Evolutionary conservation across 2,113 vertebrate species (phyloP), one percentile per base, ranked within the genome.

Genomic region (Actinemys pallida): DNA sequence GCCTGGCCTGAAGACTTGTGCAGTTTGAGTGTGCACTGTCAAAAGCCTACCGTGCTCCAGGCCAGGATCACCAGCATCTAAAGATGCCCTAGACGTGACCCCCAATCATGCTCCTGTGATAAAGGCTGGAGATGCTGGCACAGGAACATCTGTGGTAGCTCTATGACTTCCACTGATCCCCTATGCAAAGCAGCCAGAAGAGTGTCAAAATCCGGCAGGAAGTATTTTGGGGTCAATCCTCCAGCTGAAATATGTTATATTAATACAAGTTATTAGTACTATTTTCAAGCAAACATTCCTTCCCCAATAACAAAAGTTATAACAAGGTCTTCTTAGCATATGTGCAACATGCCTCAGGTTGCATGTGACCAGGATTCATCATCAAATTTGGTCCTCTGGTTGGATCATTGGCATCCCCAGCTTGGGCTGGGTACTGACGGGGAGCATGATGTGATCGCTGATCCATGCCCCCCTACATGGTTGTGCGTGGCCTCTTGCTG

Each of bases 71-170:
- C 29, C 47, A 42, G 7, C 54, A 42, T 31, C 65, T 82, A 52
- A 5, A 2, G 47, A 86, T 0, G 1, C 31, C 12, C n/a, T 50
- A 45, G 53, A 52, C 13, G 22, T 82, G 39, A 6, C 22, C 14
- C 24, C 13, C 52, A 56, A 3, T 5, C 2, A 82, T 49, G 81
- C 76, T 39, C 3, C 53, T 50, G 29, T 53, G 42, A 75, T 84
- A 52, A 69, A 84, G 2, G 17, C 69, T 86, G 3, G 19, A 84
- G 31, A 29, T 35, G 84, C 56, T 10, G 47, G 24, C 54, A 47
- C 13, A 50, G 62, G 62, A 69, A 88, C 39, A 5, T 45, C 39
- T 75, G 5, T 5, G 19, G 22, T 45, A 45, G 19, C 22, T 76
- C 39, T 42, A 45, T 11, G 20, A 76, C 11, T 24, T 45, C 72